Percentiles rank a stretch among this genome's conserved stretches.
phyloP scores from a whole-genome alignment of 2,113 vertebrate species.

The Rafetus swinhoei region DNA sequence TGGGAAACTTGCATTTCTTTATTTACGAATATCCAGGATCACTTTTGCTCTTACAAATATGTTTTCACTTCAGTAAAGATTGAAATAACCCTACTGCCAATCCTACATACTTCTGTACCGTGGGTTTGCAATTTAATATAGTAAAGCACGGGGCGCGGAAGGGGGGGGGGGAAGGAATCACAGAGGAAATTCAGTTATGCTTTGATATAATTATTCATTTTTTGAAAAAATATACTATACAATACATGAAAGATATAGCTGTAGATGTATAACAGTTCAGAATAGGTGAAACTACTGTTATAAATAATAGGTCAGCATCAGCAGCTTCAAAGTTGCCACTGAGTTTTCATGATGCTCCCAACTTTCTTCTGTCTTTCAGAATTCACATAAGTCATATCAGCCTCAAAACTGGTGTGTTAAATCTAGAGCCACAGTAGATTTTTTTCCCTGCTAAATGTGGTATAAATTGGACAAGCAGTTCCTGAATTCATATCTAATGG shows the following conservation, averaged over 20 bases:
- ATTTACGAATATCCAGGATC: not conserved
- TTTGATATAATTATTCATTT: not conserved
- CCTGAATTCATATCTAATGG: not conserved
- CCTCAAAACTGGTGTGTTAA: not conserved
- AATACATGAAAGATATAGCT: not conserved
- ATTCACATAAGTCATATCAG: not conserved
- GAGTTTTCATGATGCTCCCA: not conserved
- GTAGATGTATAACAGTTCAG: not conserved
- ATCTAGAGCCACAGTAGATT: not conserved
- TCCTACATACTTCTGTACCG: not conserved
- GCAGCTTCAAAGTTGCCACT: not conserved
- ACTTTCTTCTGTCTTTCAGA: not conserved
- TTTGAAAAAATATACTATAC: not conserved
- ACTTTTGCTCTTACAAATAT: not conserved
- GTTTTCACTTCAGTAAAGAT: not conserved
- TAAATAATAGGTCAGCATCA: not conserved
- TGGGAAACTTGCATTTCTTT: constrained; percentile 6
- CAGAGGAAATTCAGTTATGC: not conserved
- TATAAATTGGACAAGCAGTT: not conserved
- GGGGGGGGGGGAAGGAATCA: not conserved
- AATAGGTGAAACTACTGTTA: not conserved
- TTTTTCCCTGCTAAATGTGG: not conserved
- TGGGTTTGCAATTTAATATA: not conserved
- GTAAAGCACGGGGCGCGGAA: not conserved
- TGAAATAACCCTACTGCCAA: not conserved